Evolutionary conservation across 2,113 vertebrate genomes (phyloP).

Genomic region (Tupaia chinensis): DNA sequence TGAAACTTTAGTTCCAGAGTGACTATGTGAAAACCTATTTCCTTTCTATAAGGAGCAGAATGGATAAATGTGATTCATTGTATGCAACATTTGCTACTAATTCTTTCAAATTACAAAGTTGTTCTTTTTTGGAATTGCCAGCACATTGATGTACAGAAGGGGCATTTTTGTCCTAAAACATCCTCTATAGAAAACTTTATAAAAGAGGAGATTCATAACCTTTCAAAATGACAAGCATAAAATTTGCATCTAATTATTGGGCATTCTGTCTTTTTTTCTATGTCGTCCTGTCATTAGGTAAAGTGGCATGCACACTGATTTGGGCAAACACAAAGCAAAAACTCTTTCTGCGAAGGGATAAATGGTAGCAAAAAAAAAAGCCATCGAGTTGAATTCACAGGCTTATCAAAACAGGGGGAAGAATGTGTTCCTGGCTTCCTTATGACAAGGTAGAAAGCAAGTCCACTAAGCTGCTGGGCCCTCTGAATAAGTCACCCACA

Average conservation of each 20-base stretch:
- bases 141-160: conserved; percentile 21
- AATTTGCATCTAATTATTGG: conserved; percentile 68
- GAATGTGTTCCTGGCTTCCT: conserved; percentile 14
- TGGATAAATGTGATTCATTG: neutral
- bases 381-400: conserved; percentile 48
- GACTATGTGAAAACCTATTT: conserved; percentile 35
- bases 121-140: conserved; percentile 5
- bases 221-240: conserved; percentile 66
- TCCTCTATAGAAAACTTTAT: conserved; percentile 51
- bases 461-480: neutral
- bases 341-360: conserved; percentile 33
- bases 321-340: conserved; percentile 63
- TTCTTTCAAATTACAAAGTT: conserved; percentile 57
- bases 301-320: conserved; percentile 52
- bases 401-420: neutral
- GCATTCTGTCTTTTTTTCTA: conserved; percentile 55
- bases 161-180: conserved; percentile 47
- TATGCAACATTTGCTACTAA: neutral
- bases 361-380: conserved; percentile 40
- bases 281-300: conserved; percentile 62
- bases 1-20: neutral
- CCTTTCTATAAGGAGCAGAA: neutral
- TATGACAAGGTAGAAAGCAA: neutral
- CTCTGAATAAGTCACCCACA: conserved; percentile 26
- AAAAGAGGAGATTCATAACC: conserved; percentile 64